Evolutionary conservation across 2,113 vertebrate species (phyloP).

Genomic region (Eleginops maclovinus): DNA sequence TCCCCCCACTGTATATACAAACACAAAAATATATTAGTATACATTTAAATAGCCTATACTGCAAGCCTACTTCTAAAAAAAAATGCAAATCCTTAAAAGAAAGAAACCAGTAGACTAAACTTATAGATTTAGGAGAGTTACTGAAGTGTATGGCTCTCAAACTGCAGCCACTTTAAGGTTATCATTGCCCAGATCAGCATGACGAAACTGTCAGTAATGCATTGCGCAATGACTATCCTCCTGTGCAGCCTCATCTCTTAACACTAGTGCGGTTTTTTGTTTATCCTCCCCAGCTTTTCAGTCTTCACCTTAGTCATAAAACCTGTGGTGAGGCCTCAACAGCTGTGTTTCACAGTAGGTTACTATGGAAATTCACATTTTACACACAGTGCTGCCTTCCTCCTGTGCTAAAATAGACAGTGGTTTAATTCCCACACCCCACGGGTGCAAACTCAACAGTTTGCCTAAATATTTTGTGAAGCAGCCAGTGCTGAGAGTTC

Average conservation of each 20-base stretch:
- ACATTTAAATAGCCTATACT: too few relatives aligned
- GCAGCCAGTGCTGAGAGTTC: neutral
- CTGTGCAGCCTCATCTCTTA: neutral
- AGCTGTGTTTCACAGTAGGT: conserved; percentile 9
- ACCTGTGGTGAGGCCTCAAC: neutral
- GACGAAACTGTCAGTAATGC: neutral
- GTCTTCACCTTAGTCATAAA: neutral
- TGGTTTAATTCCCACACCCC: neutral
- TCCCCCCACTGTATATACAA: too few relatives aligned
- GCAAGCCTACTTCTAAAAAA: too few relatives aligned
- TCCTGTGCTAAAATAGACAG: neutral
- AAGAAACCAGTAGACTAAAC: too few relatives aligned
- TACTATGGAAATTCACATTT: neutral
- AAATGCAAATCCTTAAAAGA: neutral
- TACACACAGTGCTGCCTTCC: neutral
- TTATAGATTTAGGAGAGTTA: neutral
- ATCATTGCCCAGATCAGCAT: neutral
- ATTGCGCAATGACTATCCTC: conserved; percentile 10
- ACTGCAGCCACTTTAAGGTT: neutral
- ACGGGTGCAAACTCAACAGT: neutral
- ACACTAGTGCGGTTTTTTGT: neutral
- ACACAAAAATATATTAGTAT: too few relatives aligned
- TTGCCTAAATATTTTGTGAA: neutral
- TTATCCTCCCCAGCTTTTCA: neutral
- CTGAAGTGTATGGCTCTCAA: neutral